phyloP scores from a whole-genome alignment of 2,888 invertebrate species.

The Chymomyza fuscimana region DNA sequence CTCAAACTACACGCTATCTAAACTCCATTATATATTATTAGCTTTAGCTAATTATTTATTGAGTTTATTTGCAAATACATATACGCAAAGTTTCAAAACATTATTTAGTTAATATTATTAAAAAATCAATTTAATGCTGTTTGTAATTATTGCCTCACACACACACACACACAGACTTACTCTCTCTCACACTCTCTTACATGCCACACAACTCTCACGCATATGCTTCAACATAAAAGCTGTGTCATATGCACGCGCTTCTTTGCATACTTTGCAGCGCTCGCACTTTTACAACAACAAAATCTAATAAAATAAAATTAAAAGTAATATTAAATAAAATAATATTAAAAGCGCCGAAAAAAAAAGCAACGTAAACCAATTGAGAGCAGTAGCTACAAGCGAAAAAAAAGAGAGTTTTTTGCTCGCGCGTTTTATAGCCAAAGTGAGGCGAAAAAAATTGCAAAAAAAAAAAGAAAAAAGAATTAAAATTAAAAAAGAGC shows the following conservation, averaged over 20 bases:
- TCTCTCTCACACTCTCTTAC: not conserved
- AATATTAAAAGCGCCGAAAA: slow-evolving; percentile 39
- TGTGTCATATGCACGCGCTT: not conserved
- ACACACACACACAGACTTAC: not conserved
- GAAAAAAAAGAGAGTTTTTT: not conserved
- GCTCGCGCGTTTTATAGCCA: not conserved
- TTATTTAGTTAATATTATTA: not conserved
- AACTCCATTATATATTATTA: too few species aligned
- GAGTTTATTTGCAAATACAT: too few species aligned
- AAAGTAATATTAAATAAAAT: slow-evolving; percentile 33
- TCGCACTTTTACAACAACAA: slow-evolving; percentile 18
- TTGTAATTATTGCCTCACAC: too few species aligned
- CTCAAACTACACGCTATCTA: too few species aligned
- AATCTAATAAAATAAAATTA: slow-evolving; percentile 44
- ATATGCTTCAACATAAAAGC: not conserved
- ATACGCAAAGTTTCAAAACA: too few species aligned
- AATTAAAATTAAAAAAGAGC: slow-evolving; percentile 22
- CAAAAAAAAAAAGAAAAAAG: slow-evolving; percentile 14
- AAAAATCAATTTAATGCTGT: not conserved
- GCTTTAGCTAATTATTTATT: too few species aligned
- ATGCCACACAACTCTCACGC: not conserved
- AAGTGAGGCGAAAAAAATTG: slow-evolving; percentile 1
- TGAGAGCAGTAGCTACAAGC: slow-evolving; percentile 4
- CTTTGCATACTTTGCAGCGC: not conserved
- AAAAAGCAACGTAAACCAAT: slow-evolving; percentile 16